Conservation (phyloP, 2,113 vertebrate genomes). For the Pipa parva region DNA sequence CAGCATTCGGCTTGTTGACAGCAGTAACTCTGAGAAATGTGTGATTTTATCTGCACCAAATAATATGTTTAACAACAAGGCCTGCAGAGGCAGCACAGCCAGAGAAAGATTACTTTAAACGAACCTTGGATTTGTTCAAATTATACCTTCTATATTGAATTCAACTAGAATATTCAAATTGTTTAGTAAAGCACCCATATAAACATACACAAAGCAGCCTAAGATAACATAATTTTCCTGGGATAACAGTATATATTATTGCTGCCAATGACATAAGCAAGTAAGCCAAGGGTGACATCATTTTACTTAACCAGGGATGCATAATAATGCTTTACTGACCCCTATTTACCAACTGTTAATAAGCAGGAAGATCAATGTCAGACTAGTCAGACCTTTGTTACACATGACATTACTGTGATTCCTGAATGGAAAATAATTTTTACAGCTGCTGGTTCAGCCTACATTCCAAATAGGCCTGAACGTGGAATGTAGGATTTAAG, state of each 20-base stretch:
- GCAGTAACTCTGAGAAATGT: slow-evolving; percentile 37
- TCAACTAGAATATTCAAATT: slow-evolving; percentile 1
- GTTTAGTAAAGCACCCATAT: not conserved
- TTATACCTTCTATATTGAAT: slow-evolving; percentile 9
- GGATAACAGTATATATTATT: not conserved
- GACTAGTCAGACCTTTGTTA: not conserved
- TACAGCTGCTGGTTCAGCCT: not conserved
- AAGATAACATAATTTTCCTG: not conserved
- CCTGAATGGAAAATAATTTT: not conserved
- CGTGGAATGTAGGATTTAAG: not conserved
- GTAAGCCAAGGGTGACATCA: not conserved
- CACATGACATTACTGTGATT: not conserved
- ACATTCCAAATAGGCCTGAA: not conserved
- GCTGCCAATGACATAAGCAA: not conserved
- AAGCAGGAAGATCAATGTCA: not conserved
- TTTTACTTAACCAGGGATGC: slow-evolving; percentile 1
- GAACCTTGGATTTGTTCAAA: slow-evolving; percentile 31
- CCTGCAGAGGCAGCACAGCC: slow-evolving; percentile 28
- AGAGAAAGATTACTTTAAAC: slow-evolving; percentile 27
- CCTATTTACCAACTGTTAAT: slow-evolving; percentile 13
- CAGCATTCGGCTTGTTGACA: slow-evolving; percentile 36
- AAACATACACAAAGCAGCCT: not conserved
- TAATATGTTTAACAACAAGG: slow-evolving; percentile 35
- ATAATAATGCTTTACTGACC: not conserved
- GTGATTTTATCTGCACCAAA: slow-evolving; percentile 40